These are phyloP conservation scores for Amiota communis DNA, from an alignment of 2,888 invertebrate species.

Conservation along the genomic window DNA sequence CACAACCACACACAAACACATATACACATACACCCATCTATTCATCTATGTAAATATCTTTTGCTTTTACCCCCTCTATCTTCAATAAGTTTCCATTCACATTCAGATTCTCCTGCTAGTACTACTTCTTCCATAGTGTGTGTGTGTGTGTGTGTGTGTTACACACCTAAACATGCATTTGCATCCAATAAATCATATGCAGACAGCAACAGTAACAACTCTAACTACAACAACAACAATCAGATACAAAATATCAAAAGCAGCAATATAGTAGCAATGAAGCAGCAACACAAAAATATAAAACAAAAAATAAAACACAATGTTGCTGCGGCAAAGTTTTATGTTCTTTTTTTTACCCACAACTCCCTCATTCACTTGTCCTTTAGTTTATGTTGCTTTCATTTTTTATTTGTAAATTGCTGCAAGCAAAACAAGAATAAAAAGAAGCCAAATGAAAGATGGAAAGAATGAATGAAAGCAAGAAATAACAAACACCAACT, in stretches of 20 bases:
- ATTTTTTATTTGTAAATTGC: conserved; percentile 39
- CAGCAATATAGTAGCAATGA: conserved; percentile 32
- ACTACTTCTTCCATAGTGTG: too few relatives aligned
- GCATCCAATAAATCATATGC: conserved; percentile 64
- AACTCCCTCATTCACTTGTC: conserved; percentile 19
- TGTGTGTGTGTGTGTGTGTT: too few relatives aligned
- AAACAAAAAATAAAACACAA: conserved; percentile 46
- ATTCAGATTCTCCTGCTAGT: too few relatives aligned
- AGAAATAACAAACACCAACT: not conserved
- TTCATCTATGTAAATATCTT: too few relatives aligned
- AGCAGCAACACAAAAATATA: conserved; percentile 25
- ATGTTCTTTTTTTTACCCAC: conserved; percentile 44
- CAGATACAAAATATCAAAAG: conserved; percentile 41
- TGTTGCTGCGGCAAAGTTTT: conserved; percentile 53
- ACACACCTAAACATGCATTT: not conserved
- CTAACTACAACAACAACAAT: conserved; percentile 33
- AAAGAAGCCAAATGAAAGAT: not conserved
- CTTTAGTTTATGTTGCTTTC: conserved; percentile 29
- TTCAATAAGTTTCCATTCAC: too few relatives aligned
- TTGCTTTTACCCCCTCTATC: too few relatives aligned
- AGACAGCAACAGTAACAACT: conserved; percentile 60
- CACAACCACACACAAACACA: conserved; percentile 41
- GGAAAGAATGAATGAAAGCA: not conserved
- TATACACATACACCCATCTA: not conserved
- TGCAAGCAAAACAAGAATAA: conserved; percentile 19